phyloP scores from a whole-genome alignment of 2,888 invertebrate species.

The Microctonus brassicae region DNA sequence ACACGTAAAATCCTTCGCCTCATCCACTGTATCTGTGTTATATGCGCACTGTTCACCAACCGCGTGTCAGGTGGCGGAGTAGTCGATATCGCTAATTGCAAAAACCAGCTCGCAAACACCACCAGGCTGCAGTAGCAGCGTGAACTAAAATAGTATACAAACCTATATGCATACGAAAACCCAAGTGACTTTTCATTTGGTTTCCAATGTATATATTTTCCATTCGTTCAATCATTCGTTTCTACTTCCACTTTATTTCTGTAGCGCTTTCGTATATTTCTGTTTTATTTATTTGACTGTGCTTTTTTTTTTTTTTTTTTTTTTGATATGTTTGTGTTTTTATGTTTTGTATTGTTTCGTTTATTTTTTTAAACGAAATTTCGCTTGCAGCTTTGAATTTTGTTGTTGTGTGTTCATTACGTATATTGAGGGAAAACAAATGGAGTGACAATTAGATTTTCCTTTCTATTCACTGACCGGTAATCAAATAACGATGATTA shows the following conservation, averaged over 20 bases:
- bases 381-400: slow-evolving; percentile 2
- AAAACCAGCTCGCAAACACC: slow-evolving; percentile 55
- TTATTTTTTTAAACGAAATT: slow-evolving; percentile 1
- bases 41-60: slow-evolving; percentile 34
- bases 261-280: slow-evolving; percentile 12
- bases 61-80: slow-evolving; percentile 56
- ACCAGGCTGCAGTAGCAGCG: slow-evolving; percentile 27
- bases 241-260: slow-evolving; percentile 4
- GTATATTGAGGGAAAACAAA: background rate
- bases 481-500: background rate
- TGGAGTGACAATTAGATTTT: background rate
- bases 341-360: background rate
- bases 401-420: slow-evolving; percentile 5
- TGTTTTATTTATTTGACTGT: slow-evolving; percentile 29
- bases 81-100: slow-evolving; percentile 63
- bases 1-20: slow-evolving; percentile 2
- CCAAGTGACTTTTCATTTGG: slow-evolving; percentile 28
- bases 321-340: slow-evolving; percentile 6
- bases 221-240: slow-evolving; percentile 29
- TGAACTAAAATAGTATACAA: slow-evolving; percentile 10
- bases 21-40: slow-evolving; percentile 31
- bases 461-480: background rate
- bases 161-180: slow-evolving; percentile 9
- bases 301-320: no score
- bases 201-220: slow-evolving; percentile 29